These are phyloP conservation scores for Lamellibrachia satsuma DNA, from an alignment of 2,888 invertebrate species.

Conservation along the genomic window DNA sequence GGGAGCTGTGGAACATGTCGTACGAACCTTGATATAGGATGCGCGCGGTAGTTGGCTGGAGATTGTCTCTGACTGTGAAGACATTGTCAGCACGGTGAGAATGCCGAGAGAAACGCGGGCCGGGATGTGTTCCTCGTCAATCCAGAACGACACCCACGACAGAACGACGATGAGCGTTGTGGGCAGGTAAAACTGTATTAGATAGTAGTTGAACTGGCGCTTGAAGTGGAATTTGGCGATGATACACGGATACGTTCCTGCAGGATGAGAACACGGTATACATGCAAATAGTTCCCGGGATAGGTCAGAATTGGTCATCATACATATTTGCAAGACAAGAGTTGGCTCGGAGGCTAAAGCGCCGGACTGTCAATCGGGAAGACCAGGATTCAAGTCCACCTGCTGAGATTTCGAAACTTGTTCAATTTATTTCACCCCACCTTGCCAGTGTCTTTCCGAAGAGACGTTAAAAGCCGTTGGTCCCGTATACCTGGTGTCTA, in stretches of 20 bases:
- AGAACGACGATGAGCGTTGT: conserved; percentile 44
- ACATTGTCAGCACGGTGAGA: conserved; percentile 44
- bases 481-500: too few relatives aligned
- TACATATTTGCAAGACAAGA: too few relatives aligned
- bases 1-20: too few relatives aligned
- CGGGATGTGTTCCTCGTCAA: conserved; percentile 46
- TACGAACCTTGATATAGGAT: neutral
- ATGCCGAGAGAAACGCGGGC: conserved; percentile 47
- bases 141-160: conserved; percentile 50
- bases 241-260: conserved; percentile 45
- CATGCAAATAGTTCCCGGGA: too few relatives aligned
- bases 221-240: conserved; percentile 40
- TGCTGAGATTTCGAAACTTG: too few relatives aligned
- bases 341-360: too few relatives aligned
- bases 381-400: too few relatives aligned
- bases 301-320: too few relatives aligned
- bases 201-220: conserved; percentile 42
- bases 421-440: too few relatives aligned
- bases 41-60: neutral
- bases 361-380: too few relatives aligned
- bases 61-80: conserved; percentile 33
- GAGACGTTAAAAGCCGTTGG: too few relatives aligned
- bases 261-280: neutral
- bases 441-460: too few relatives aligned
- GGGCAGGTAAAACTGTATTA: conserved; percentile 45